Conservation (phyloP, 2,888 invertebrate genomes). For the Brenthis daphne region DNA sequence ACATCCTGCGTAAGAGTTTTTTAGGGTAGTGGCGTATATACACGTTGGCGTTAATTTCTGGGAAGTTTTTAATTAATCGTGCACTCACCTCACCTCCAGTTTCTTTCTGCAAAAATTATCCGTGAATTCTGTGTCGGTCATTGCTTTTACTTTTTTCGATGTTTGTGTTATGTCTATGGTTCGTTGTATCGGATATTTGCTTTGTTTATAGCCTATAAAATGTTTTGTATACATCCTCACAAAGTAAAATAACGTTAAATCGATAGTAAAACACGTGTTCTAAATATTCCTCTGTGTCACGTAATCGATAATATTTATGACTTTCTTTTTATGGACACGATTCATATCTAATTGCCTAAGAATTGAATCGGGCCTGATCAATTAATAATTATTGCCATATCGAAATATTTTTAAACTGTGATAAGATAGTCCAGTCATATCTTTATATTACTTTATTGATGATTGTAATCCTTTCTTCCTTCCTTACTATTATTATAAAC, state of each 20-base stretch:
- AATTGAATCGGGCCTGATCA: not conserved
- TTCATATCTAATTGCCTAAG: constrained; percentile 21
- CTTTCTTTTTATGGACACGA: constrained; percentile 23
- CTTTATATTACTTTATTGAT: too few relatives aligned
- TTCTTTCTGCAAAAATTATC: constrained; percentile 1
- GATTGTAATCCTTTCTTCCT: too few relatives aligned
- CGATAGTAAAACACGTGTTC: constrained; percentile 43
- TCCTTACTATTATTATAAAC: too few relatives aligned
- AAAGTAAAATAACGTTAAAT: constrained; percentile 43
- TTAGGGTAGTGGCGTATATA: not conserved
- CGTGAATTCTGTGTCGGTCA: constrained; percentile 22
- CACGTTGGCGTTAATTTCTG: constrained; percentile 9
- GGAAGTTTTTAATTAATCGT: constrained; percentile 19
- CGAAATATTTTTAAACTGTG: not conserved
- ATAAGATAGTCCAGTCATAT: not conserved
- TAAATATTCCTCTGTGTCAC: constrained; percentile 45
- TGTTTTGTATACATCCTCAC: constrained; percentile 41
- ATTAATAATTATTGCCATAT: not conserved
- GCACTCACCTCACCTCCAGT: constrained; percentile 22
- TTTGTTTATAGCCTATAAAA: constrained; percentile 42
- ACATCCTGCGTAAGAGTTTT: not conserved
- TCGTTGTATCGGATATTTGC: constrained; percentile 27
- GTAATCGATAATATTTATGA: constrained; percentile 37
- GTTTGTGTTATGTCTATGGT: constrained; percentile 25
- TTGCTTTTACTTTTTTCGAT: constrained; percentile 27